A percentile compares a stretch with the other conserved stretches of the same genome.
Conservation (phyloP, 2,797 vertebrate species). For the Typhlichthys subterraneus region DNA sequence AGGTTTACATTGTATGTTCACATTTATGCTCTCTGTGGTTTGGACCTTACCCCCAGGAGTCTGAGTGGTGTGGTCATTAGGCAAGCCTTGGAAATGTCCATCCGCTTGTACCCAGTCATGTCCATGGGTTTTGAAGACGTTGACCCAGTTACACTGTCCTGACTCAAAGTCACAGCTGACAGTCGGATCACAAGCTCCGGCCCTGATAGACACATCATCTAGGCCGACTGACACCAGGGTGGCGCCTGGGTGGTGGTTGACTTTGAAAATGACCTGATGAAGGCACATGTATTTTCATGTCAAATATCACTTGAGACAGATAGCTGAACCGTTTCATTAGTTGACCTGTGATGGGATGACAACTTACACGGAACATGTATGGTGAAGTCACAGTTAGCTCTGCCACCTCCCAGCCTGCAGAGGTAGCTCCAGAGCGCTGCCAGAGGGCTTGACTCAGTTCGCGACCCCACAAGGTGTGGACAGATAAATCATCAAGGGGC, state of each 20-base stretch:
- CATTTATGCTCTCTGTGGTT: too few species aligned
- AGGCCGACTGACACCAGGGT: slow-evolving; percentile 50
- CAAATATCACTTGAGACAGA: not conserved
- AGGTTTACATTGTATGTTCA: too few species aligned
- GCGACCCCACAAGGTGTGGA: slow-evolving; percentile 58
- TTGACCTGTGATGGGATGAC: not conserved
- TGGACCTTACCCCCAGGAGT: slow-evolving; percentile 62
- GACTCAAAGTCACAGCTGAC: slow-evolving; percentile 81
- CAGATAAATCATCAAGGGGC: slow-evolving; percentile 45
- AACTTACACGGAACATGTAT: slow-evolving; percentile 61
- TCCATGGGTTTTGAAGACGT: slow-evolving; percentile 45
- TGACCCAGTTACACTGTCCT: slow-evolving; percentile 73
- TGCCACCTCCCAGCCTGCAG: slow-evolving; percentile 72
- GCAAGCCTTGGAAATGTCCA: slow-evolving; percentile 59
- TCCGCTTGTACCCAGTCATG: slow-evolving; percentile 67
- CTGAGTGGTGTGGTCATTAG: slow-evolving; percentile 70
- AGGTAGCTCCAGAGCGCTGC: slow-evolving; percentile 53
- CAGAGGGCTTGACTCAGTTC: slow-evolving; percentile 53
- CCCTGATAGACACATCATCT: slow-evolving; percentile 73
- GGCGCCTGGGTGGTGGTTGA: slow-evolving; percentile 25
- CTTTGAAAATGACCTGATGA: slow-evolving; percentile 71
- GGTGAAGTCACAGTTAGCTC: slow-evolving; percentile 76
- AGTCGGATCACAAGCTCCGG: slow-evolving; percentile 58
- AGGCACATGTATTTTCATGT: not conserved
- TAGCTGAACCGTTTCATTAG: not conserved